Percentiles rank a stretch among this genome's conserved stretches.
These are phyloP conservation scores for Batillaria attramentaria DNA, from an alignment of 1,140 invertebrate species.

Conservation along the genomic window DNA sequence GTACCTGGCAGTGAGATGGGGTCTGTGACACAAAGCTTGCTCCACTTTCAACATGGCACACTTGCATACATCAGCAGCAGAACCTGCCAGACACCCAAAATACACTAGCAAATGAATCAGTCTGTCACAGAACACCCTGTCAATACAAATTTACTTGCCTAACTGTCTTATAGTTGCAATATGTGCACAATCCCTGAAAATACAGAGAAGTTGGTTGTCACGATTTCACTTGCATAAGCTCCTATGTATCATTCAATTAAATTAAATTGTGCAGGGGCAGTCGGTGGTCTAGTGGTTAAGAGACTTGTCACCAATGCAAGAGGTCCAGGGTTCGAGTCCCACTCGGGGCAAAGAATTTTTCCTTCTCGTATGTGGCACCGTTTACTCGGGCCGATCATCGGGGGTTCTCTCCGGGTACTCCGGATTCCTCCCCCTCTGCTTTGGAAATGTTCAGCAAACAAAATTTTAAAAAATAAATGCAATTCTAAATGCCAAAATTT, in stretches of 20 bases:
- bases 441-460: too few relatives aligned
- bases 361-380: too few relatives aligned
- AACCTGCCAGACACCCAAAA: conserved; percentile 67
- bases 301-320: too few relatives aligned
- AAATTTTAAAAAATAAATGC: too few relatives aligned
- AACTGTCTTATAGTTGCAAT: background rate
- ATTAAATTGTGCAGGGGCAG: background rate
- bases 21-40: conserved; percentile 52
- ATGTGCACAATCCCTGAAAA: background rate
- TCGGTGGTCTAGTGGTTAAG: too few relatives aligned
- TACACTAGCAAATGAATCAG: background rate
- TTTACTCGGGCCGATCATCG: too few relatives aligned
- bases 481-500: too few relatives aligned
- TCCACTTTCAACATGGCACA: conserved; percentile 74
- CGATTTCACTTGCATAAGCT: background rate
- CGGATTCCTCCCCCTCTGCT: too few relatives aligned
- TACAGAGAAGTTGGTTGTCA: background rate
- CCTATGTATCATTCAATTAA: background rate
- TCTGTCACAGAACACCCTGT: background rate
- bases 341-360: too few relatives aligned
- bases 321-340: too few relatives aligned
- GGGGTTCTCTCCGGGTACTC: too few relatives aligned
- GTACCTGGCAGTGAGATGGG: conserved; percentile 54
- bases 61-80: conserved; percentile 78
- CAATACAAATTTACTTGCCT: background rate